Conservation (phyloP, 2,797 vertebrate species). For the Tokudaia tokunoshimensis region DNA sequence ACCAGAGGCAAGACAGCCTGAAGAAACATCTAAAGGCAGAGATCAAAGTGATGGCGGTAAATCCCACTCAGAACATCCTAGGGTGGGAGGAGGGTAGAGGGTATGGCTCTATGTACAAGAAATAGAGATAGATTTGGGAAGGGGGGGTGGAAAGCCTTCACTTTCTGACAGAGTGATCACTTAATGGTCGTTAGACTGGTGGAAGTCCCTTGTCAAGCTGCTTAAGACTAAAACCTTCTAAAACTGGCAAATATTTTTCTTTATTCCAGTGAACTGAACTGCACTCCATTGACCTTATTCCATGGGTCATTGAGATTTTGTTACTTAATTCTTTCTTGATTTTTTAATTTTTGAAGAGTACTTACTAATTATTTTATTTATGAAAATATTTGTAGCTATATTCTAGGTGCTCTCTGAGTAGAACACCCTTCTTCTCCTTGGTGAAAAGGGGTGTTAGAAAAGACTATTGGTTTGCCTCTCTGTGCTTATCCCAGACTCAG, state of each 20-base stretch:
- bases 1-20: not conserved
- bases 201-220: not conserved
- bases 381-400: not conserved
- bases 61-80: not conserved
- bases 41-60: constrained; percentile 68
- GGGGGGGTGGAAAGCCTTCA: not conserved
- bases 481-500: not conserved
- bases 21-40: constrained; percentile 52
- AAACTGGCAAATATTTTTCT: not conserved
- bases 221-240: not conserved
- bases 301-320: not conserved
- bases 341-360: not conserved
- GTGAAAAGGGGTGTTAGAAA: not conserved
- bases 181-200: not conserved
- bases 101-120: not conserved
- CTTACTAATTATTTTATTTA: not conserved
- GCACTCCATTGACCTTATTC: not conserved
- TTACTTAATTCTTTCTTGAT: not conserved
- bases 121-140: not conserved
- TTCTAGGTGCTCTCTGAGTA: not conserved
- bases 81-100: not conserved
- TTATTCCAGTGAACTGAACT: not conserved
- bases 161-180: not conserved
- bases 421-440: not conserved
- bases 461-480: not conserved